Evolutionary conservation across 2,113 vertebrate species (phyloP).

Genomic region (Coptodon rendalli): DNA sequence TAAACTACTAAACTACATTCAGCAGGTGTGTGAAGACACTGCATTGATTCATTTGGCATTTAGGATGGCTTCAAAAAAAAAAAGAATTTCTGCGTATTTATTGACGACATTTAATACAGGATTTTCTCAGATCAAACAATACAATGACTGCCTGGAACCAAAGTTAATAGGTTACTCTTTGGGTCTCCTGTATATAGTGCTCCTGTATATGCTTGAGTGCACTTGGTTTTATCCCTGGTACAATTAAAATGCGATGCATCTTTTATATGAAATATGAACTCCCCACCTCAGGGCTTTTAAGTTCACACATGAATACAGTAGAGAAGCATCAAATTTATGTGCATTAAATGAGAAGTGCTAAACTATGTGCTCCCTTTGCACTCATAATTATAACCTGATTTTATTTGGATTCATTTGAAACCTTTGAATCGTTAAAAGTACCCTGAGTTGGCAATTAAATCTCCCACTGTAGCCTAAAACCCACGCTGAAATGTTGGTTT

Average conservation of each 20-base stretch:
- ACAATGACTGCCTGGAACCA: background rate
- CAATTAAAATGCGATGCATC: background rate
- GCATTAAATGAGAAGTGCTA: background rate
- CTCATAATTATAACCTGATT: background rate
- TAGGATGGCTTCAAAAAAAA: background rate
- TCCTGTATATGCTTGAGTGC: background rate
- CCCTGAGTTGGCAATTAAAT: background rate
- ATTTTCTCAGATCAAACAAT: background rate
- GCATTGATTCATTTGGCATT: background rate
- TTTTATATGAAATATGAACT: slow-evolving; percentile 18
- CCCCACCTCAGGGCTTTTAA: slow-evolving; percentile 27
- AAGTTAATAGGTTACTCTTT: background rate
- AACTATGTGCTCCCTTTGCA: background rate
- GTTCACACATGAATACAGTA: background rate
- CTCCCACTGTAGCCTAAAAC: background rate
- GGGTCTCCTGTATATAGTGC: slow-evolving; percentile 2
- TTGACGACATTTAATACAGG: background rate
- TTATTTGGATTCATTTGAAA: background rate
- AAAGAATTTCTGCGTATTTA: background rate
- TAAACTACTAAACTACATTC: background rate
- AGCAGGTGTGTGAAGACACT: background rate
- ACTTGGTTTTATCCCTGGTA: background rate
- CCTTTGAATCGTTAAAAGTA: background rate
- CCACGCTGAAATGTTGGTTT: background rate
- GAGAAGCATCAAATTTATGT: background rate